These are phyloP conservation scores for Unio delphinus DNA, from an alignment of 2,888 invertebrate species.

Conservation along the genomic window DNA sequence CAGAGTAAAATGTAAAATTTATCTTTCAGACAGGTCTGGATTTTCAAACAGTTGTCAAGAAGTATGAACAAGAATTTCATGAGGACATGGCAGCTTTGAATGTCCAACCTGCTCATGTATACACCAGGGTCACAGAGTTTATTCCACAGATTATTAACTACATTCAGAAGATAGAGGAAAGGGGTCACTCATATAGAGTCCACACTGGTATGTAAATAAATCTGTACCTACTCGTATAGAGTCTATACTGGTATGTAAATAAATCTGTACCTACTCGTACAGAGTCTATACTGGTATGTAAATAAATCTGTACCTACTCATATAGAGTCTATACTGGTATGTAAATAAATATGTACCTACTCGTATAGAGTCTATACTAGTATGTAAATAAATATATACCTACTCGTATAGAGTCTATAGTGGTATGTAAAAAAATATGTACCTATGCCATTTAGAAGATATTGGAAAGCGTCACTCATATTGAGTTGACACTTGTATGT, in stretches of 20 bases:
- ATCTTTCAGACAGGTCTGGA: slow-evolving; percentile 73
- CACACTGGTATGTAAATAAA: slow-evolving; percentile 74
- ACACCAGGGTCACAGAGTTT: slow-evolving; percentile 85
- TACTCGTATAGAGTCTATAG: too few relatives aligned
- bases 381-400: slow-evolving; percentile 31
- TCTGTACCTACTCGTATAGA: slow-evolving; percentile 77
- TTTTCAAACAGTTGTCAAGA: slow-evolving; percentile 76
- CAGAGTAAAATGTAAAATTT: slow-evolving; percentile 4
- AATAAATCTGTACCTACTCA: slow-evolving; percentile 71
- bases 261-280: slow-evolving; percentile 76
- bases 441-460: too few relatives aligned
- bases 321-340: slow-evolving; percentile 80
- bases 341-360: neutral
- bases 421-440: too few relatives aligned
- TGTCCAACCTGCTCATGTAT: slow-evolving; percentile 81
- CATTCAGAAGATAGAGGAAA: slow-evolving; percentile 79
- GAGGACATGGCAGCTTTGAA: slow-evolving; percentile 82
- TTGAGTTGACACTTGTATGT: too few relatives aligned
- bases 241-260: slow-evolving; percentile 76
- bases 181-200: slow-evolving; percentile 80
- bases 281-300: slow-evolving; percentile 76
- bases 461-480: too few relatives aligned
- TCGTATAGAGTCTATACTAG: slow-evolving; percentile 82
- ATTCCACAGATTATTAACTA: slow-evolving; percentile 85
- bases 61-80: slow-evolving; percentile 88